These are phyloP conservation scores for Clepsis dumicolana DNA, from an alignment of 2,888 invertebrate genomes.

Conservation along the genomic window DNA sequence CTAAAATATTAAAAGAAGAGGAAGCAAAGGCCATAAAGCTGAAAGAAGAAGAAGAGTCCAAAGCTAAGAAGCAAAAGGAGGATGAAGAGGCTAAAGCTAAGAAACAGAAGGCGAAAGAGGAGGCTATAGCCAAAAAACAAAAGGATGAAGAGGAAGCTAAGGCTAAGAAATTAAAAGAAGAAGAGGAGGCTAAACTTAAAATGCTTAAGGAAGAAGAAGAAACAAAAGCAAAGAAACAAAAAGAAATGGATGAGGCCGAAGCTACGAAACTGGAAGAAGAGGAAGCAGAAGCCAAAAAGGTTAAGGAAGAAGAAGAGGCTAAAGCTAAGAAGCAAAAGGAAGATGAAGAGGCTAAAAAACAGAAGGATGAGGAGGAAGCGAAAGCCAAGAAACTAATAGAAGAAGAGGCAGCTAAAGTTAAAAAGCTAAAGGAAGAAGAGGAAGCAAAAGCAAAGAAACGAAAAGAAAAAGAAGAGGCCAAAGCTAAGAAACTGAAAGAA, in stretches of 20 bases:
- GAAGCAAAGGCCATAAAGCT: conserved; percentile 12
- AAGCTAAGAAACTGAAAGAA: conserved; percentile 35
- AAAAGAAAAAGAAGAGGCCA: conserved; percentile 6
- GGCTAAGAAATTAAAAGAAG: conserved; percentile 33
- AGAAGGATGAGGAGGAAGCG: conserved; percentile 13
- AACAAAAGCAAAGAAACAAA: conserved; percentile 37
- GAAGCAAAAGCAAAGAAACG: conserved; percentile 11
- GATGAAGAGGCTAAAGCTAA: neutral
- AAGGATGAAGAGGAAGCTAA: neutral
- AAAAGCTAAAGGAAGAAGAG: conserved; percentile 46
- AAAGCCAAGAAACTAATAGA: conserved; percentile 42
- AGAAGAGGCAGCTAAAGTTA: conserved; percentile 34
- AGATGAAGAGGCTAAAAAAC: conserved; percentile 15
- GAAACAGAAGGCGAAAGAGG: neutral
- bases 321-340: conserved; percentile 16
- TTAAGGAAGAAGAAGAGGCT: conserved; percentile 44
- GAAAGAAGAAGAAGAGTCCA: conserved; percentile 13
- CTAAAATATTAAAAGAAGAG: conserved; percentile 44
- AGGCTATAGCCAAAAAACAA: conserved; percentile 13
- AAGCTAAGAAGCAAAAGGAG: conserved; percentile 43
- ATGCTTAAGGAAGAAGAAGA: conserved; percentile 32
- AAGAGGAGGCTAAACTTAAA: conserved; percentile 42
- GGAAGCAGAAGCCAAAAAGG: conserved; percentile 39
- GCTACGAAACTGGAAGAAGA: conserved; percentile 32
- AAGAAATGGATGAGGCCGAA: conserved; percentile 44